Evolutionary conservation across 2,888 invertebrate genomes (phyloP).

Genomic region (Eilema sororculum): DNA sequence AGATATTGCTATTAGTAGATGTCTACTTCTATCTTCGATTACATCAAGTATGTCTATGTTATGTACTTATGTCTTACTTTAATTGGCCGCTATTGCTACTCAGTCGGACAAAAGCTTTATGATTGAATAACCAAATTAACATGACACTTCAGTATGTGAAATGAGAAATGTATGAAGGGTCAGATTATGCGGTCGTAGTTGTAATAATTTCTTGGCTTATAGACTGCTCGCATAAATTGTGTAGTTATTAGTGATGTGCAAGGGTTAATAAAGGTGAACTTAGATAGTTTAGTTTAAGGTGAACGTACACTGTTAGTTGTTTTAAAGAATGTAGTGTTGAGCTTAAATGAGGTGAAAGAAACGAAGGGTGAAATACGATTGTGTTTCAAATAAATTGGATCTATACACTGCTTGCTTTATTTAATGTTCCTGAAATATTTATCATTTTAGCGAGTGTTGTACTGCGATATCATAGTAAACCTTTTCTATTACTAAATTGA

Average conservation of each 20-base stretch:
- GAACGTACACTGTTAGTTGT: neutral
- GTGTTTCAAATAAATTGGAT: too few species aligned
- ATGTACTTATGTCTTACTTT: neutral
- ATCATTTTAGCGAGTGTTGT: too few species aligned
- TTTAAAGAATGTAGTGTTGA: neutral
- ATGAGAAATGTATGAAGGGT: constrained; percentile 29
- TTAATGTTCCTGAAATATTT: too few species aligned
- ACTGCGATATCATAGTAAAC: too few species aligned
- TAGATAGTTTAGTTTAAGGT: neutral
- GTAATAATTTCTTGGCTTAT: constrained; percentile 50
- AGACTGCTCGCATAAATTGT: constrained; percentile 48
- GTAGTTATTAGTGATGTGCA: neutral
- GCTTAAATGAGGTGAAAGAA: neutral
- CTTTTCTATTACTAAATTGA: too few species aligned
- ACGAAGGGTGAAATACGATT: neutral
- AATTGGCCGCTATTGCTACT: neutral
- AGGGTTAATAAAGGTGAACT: neutral
- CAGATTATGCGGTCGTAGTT: constrained; percentile 30
- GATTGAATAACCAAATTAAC: constrained; percentile 28
- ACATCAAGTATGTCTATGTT: neutral
- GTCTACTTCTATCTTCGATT: too few species aligned
- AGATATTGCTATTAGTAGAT: too few species aligned
- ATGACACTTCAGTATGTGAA: constrained; percentile 18
- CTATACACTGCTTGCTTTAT: too few species aligned
- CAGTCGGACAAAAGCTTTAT: constrained; percentile 19